Base-by-base conservation (phyloP, 2,888 invertebrate genomes). In the Tiliacea aurago region DNA sequence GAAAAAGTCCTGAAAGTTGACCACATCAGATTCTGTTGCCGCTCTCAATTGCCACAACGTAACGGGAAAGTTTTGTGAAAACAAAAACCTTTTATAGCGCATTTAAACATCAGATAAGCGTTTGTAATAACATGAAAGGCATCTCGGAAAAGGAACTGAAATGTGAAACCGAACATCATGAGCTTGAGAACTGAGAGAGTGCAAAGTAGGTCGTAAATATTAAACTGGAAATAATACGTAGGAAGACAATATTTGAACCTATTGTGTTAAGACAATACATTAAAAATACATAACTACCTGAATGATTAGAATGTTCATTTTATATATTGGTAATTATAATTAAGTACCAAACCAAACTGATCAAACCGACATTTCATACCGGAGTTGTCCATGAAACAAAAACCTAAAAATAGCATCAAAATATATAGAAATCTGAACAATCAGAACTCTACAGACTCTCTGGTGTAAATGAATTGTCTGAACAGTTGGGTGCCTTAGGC, bases 91-190 rank as follows among this genome's bases (percentile, higher is more conserved):
- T 80, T 75, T 41, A 73, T 20, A 73, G 23, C 10, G 20, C 11
- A 49, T 73, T 73, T 73, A 80, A 75, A 23, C 74, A 67, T 77
- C 77, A 53, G 78, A 59, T 77, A 82, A 58, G 28, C 49, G 28
- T 55, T 64, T 58, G 67, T 59, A 47, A 78, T 63, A 78, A 64
- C 65, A 59, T 45, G 28, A 58, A 55, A 69, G 75, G 56, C 47
- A 49, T 33, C 28, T 64, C n/a, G 47, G 81, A 43, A 69, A 81
- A 64, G 61, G 64, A 64, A 70, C 81, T 81, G 84, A 75, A 84
- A 63, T 76, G 81, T 84, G 85, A 81, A 81, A 81, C 81, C 58
- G n/a, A 37, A 73, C 55, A 62, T 78, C 83, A 47, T 70, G 41
- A 68, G 74, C 81, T 45, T 76, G 76, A 59, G 77, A 80, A 67